Percentiles rank a stretch among this genome's conserved stretches.
These are phyloP conservation scores for Eueremaeus valkanovi DNA, from an alignment of 2,888 invertebrate genomes.

Conservation along the genomic window DNA sequence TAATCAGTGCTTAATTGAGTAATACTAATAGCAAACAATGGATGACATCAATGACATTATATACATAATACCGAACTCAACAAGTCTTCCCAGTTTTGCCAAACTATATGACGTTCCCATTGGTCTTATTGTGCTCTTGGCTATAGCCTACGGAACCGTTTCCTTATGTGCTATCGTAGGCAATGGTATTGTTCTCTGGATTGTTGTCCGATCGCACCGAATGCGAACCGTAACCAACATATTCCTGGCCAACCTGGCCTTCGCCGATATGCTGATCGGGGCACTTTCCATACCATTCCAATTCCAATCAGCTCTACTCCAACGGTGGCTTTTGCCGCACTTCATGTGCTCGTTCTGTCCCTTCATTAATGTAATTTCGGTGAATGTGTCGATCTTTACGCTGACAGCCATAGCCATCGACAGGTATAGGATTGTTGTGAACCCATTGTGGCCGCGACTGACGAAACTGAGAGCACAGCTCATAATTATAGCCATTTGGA, in stretches of 20 bases:
- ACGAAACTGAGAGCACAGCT: constrained; percentile 69
- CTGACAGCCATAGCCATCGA: constrained; percentile 81
- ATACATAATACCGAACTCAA: not conserved
- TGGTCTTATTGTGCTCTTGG: constrained; percentile 67
- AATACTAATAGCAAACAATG: too few relatives aligned
- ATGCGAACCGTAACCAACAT: constrained; percentile 79
- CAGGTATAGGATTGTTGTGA: constrained; percentile 62
- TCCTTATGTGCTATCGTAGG: constrained; percentile 75
- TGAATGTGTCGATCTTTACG: constrained; percentile 84
- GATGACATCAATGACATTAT: too few relatives aligned
- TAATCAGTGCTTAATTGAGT: too few relatives aligned
- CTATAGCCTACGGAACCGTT: constrained; percentile 74
- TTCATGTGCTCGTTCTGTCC: constrained; percentile 86
- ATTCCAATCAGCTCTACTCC: constrained; percentile 81
- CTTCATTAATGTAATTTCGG: constrained; percentile 76
- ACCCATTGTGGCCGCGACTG: constrained; percentile 62
- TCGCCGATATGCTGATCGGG: constrained; percentile 80
- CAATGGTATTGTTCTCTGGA: constrained; percentile 78
- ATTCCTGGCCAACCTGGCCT: constrained; percentile 77
- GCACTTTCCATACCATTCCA: constrained; percentile 80
- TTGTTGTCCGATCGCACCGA: constrained; percentile 67
- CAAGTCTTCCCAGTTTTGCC: constrained; percentile 15
- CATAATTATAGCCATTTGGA: constrained; percentile 70
- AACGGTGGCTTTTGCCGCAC: constrained; percentile 76
- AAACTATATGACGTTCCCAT: constrained; percentile 68